Evolutionary conservation across 2,888 invertebrate genomes (phyloP).

Genomic region (Hydrotaea cyrtoneurina): DNA sequence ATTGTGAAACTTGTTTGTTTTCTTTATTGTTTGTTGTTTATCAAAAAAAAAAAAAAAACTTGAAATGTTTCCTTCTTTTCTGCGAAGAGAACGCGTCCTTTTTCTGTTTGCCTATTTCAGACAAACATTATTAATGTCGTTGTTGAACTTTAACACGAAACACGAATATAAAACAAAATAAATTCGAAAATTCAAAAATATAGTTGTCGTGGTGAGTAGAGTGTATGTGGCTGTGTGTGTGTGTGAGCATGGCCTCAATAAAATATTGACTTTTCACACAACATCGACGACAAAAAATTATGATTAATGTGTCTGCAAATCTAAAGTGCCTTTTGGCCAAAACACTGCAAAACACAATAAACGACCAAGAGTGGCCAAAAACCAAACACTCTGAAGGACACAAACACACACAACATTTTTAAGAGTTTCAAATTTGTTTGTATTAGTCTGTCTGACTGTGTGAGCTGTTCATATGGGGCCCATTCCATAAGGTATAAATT

Average conservation of each 20-base stretch:
- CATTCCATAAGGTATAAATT: neutral
- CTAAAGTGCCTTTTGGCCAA: slow-evolving; percentile 52
- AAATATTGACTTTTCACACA: slow-evolving; percentile 58
- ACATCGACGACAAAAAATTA: slow-evolving; percentile 43
- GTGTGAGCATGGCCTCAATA: slow-evolving; percentile 40
- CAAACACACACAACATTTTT: slow-evolving; percentile 16
- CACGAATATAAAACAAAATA: neutral
- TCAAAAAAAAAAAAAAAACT: slow-evolving; percentile 41
- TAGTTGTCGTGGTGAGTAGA: neutral
- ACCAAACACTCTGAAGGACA: slow-evolving; percentile 44
- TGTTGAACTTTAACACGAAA: neutral
- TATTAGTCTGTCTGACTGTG: neutral
- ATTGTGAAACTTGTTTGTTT: neutral
- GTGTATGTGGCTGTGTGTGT: neutral
- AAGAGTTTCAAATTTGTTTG: slow-evolving; percentile 54
- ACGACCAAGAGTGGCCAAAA: slow-evolving; percentile 13
- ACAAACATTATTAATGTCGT: neutral
- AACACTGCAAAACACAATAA: slow-evolving; percentile 28
- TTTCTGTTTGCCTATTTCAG: neutral
- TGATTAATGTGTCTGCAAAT: slow-evolving; percentile 68
- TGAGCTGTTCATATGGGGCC: neutral
- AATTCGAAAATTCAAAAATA: neutral
- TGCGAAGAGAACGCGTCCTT: slow-evolving; percentile 9
- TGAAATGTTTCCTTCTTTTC: slow-evolving; percentile 54
- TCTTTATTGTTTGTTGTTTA: slow-evolving; percentile 54